Conservation (phyloP, 1,140 invertebrate genomes). For the Papilio dardanus region DNA sequence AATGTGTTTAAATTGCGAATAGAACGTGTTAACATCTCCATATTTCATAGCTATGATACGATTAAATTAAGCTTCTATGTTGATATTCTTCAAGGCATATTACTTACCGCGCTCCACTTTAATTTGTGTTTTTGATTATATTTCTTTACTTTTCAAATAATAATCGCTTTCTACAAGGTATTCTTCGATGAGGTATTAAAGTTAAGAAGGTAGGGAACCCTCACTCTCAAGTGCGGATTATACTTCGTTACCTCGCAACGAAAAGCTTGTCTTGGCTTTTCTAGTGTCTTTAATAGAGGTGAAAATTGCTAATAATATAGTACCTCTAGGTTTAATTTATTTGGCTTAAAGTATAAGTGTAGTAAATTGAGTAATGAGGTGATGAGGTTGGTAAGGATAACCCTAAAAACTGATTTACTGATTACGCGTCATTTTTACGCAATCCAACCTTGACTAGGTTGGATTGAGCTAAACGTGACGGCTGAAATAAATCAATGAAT, state of each 20-base stretch:
- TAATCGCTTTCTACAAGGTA: not conserved
- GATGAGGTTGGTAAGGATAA: no score
- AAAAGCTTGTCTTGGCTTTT: not conserved
- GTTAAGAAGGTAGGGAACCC: not conserved
- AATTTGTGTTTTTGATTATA: not conserved
- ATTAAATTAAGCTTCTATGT: not conserved
- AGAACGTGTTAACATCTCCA: not conserved
- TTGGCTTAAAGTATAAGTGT: no score
- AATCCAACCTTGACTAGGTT: no score
- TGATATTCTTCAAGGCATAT: not conserved
- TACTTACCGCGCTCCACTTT: not conserved
- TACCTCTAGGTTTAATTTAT: not conserved
- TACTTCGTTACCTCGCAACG: not conserved
- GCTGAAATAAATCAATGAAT: no score
- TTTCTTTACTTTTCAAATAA: not conserved
- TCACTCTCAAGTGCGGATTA: not conserved
- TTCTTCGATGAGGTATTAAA: not conserved
- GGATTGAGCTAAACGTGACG: no score
- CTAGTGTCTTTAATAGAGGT: not conserved
- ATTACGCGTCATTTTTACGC: no score
- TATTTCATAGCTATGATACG: not conserved
- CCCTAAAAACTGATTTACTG: no score
- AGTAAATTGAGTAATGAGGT: no score
- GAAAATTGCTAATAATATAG: not conserved
- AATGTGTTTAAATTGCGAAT: slow-evolving; percentile 19